Evolutionary conservation across 1,140 invertebrate species (phyloP), one percentile per base, ranked within the genome.

Genomic region (Leguminivora glycinivorella): DNA sequence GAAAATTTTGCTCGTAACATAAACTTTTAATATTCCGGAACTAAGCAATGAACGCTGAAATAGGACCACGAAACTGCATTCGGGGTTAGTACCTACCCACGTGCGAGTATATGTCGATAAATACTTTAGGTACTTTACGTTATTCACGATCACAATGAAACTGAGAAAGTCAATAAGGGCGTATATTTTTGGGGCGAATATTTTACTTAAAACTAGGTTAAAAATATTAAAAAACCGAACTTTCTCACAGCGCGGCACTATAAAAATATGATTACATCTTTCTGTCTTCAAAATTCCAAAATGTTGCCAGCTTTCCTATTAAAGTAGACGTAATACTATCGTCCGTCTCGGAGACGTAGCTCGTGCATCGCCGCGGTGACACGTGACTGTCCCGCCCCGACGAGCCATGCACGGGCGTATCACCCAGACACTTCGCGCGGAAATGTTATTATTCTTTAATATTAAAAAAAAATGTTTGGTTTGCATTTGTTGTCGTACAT

Each of bases 21-120:
- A 52, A 52, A 22, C 47, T 52, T 52, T 52, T 52, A 52, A 52
- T 52, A 52, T 52, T 52, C 47, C 22, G 5, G 17, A 7, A 43
- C 40, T n/a, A 2, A 14, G 40, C 40, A 52, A 52, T 19, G 10
- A 19, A 52, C 17, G 17, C 4, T 52, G 47, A 4, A 22, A n/a
- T 7, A 19, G 47, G 4, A 52, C 47, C n/a, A 19, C n/a, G 6
- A 52, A 1, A 19, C 47, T 43, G 38, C n/a, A n/a, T n/a, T 52
- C 6, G 17, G 19, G 7, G 19, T 7, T 52, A 19, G n/a, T 52
- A 52, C n/a, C n/a, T n/a, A n/a, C n/a, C n/a, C n/a, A n/a, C n/a
- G n/a, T n/a, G n/a, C n/a, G n/a, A n/a, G n/a, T n/a, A n/a, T n/a
- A n/a, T n/a, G n/a, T n/a, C n/a, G n/a, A n/a, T n/a, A n/a, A n/a